Evolutionary conservation across 2,797 vertebrate species (phyloP).

Genomic region (Oreochromis mossambicus): DNA sequence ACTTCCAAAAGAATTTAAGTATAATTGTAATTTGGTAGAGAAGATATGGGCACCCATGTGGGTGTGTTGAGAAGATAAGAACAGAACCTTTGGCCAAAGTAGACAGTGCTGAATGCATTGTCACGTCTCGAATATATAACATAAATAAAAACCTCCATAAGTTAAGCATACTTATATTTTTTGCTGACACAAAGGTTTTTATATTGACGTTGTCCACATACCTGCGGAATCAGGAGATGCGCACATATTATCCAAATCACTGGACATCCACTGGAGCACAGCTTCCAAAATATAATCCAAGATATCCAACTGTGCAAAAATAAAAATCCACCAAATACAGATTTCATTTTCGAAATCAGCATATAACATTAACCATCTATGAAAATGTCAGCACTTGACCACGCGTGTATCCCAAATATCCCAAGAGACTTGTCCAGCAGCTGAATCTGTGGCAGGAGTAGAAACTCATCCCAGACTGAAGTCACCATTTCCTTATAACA

Average conservation of each 20-base stretch:
- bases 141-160: neutral
- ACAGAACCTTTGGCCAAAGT: neutral
- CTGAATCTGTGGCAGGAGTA: neutral
- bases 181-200: neutral
- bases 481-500: constrained; percentile 2
- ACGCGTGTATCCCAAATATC: constrained; percentile 12
- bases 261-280: constrained; percentile 8
- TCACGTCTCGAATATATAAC: neutral
- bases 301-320: constrained; percentile 8
- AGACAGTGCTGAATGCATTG: neutral
- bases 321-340: neutral
- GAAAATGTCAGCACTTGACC: constrained; percentile 2
- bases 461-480: constrained; percentile 4
- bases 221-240: constrained; percentile 36
- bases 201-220: constrained; percentile 7
- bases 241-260: constrained; percentile 22
- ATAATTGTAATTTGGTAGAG: neutral
- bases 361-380: neutral
- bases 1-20: neutral
- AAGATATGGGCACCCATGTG: neutral
- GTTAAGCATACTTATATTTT: neutral
- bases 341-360: neutral
- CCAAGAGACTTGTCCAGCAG: constrained; percentile 36
- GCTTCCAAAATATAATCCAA: constrained; percentile 23
- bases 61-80: constrained; percentile 34